Percentiles rank a stretch among this genome's conserved stretches.
Evolutionary conservation across 2,113 vertebrate species (phyloP).

Genomic region (Leptosomus discolor): DNA sequence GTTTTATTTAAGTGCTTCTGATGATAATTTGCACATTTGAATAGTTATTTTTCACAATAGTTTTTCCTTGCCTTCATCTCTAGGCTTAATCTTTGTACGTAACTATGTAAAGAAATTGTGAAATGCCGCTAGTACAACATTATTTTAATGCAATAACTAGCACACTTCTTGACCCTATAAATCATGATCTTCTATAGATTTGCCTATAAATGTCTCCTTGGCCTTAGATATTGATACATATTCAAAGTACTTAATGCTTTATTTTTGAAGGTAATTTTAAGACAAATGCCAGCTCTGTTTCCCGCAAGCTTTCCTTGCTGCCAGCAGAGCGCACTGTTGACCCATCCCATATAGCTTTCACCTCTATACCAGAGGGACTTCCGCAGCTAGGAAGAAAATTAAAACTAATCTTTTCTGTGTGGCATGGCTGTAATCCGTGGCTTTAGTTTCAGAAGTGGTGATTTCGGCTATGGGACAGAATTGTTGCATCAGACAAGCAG

Average conservation of each 20-base stretch:
- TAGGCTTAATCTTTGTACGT: background rate
- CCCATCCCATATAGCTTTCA: background rate
- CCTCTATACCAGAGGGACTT: background rate
- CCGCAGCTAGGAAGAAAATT: background rate
- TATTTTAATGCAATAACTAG: background rate
- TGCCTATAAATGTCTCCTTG: background rate
- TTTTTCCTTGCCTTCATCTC: background rate
- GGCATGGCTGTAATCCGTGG: background rate
- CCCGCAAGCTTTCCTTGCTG: background rate
- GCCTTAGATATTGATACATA: background rate
- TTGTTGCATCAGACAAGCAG: background rate
- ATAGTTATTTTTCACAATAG: background rate
- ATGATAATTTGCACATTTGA: background rate
- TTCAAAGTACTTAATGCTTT: background rate
- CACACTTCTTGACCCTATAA: background rate
- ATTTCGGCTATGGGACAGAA: background rate
- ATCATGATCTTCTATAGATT: background rate
- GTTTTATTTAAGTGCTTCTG: background rate
- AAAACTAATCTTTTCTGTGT: background rate
- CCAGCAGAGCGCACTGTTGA: constrained; percentile 70
- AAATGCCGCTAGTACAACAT: rapidly evolving
- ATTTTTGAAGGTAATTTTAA: background rate
- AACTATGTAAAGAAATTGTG: background rate
- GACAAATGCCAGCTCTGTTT: background rate
- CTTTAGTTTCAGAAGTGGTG: background rate